A percentile compares a stretch with the other conserved stretches of the same genome.
Evolutionary conservation across 2,888 invertebrate species (phyloP).

Genomic region (Griposia aprilina): DNA sequence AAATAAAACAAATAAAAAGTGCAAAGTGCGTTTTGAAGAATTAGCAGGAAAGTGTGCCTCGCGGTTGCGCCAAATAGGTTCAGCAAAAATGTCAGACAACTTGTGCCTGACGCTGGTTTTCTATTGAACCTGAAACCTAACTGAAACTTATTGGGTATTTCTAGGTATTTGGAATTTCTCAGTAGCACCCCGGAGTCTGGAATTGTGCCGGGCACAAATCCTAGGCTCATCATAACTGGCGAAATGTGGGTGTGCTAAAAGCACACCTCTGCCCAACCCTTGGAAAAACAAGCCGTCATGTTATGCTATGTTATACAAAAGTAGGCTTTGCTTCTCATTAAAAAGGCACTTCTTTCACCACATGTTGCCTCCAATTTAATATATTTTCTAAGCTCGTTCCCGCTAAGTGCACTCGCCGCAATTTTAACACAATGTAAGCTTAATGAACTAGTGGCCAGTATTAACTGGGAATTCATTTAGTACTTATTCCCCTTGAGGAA

Average conservation of each 20-base stretch:
- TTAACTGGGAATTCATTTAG: conserved; percentile 28
- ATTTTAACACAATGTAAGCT: conserved; percentile 35
- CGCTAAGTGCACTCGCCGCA: conserved; percentile 45
- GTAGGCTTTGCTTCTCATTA: background rate
- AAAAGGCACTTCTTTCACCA: background rate
- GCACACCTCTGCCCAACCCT: background rate
- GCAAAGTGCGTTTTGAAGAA: too few species aligned
- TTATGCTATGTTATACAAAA: background rate
- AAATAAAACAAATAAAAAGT: too few species aligned
- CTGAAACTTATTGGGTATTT: too few species aligned
- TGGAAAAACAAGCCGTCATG: background rate
- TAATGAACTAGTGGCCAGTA: conserved; percentile 23
- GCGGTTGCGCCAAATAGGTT: too few species aligned
- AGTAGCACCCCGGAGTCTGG: background rate
- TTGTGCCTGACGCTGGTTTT: too few species aligned
- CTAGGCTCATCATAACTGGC: background rate
- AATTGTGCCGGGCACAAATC: background rate
- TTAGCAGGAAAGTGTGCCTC: too few species aligned
- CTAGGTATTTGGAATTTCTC: too few species aligned
- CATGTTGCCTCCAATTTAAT: conserved; percentile 10
- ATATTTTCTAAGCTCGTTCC: conserved; percentile 23
- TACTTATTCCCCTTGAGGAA: background rate
- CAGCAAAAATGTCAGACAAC: too few species aligned
- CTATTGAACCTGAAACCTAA: too few species aligned
- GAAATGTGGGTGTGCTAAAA: background rate